These are phyloP conservation scores for Lordiphosa stackelbergi DNA, from an alignment of 1,140 invertebrate species.

Conservation along the genomic window DNA sequence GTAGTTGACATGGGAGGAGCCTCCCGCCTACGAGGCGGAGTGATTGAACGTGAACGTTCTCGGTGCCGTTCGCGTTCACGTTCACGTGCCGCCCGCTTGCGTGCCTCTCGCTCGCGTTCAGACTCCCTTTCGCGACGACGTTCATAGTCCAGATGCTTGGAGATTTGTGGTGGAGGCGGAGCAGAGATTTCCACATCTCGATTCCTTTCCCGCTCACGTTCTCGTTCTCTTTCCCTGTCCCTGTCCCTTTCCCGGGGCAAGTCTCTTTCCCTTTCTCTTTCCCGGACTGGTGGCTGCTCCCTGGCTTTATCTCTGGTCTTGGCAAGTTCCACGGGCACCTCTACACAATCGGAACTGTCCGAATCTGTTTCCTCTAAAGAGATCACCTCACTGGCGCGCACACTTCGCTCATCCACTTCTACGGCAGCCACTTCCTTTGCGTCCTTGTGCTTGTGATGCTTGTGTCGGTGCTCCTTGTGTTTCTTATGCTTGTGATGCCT, in stretches of 20 bases:
- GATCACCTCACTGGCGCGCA: slow-evolving; percentile 55
- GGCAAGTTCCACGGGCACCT: slow-evolving; percentile 52
- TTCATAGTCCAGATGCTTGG: slow-evolving; percentile 65
- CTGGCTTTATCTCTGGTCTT: not conserved
- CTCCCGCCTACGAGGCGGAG: slow-evolving; percentile 10
- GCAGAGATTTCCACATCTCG: slow-evolving; percentile 46
- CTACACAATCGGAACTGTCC: slow-evolving; percentile 69
- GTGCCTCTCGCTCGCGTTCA: slow-evolving; percentile 55
- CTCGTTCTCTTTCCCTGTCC: slow-evolving; percentile 28
- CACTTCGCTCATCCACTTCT: not conserved
- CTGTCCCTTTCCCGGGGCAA: slow-evolving; percentile 1
- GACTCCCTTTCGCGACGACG: slow-evolving; percentile 52
- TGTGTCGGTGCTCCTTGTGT: slow-evolving; percentile 61
- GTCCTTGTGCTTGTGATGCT: slow-evolving; percentile 65
- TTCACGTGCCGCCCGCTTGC: slow-evolving; percentile 41
- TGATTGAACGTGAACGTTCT: slow-evolving; percentile 39
- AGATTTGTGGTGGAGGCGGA: slow-evolving; percentile 63
- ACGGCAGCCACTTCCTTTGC: slow-evolving; percentile 3
- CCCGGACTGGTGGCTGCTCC: slow-evolving; percentile 19
- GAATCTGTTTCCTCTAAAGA: slow-evolving; percentile 70
- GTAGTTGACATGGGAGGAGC: slow-evolving; percentile 1
- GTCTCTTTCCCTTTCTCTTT: slow-evolving; percentile 43
- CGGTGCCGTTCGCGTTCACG: slow-evolving; percentile 47
- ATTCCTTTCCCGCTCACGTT: slow-evolving; percentile 54
- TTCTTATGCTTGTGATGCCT: slow-evolving; percentile 65